phyloP scores from a whole-genome alignment of 2,797 vertebrate species.

The Ctenosaura bakeri region DNA sequence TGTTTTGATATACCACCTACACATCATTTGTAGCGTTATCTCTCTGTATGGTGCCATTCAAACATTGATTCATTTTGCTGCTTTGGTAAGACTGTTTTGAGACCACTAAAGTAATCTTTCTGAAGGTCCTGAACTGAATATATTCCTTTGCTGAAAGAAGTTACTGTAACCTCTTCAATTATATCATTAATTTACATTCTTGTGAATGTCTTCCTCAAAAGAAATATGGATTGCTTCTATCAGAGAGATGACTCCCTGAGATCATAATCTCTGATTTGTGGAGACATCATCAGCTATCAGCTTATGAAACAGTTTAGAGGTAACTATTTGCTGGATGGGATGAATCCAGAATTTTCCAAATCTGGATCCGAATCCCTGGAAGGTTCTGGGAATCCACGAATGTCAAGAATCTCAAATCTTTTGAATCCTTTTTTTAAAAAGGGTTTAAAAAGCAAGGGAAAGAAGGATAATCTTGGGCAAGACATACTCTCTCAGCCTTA shows the following conservation, averaged over 20 bases:
- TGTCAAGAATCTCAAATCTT: too few species aligned
- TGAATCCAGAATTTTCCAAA: too few species aligned
- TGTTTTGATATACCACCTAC: constrained; percentile 32
- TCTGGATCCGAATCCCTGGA: too few species aligned
- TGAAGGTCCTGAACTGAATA: constrained; percentile 17
- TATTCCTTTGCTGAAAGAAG: constrained; percentile 13
- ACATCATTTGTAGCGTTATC: constrained; percentile 39
- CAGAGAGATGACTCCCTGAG: not conserved
- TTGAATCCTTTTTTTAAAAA: too few species aligned
- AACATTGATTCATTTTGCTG: constrained; percentile 26
- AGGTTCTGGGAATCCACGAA: too few species aligned
- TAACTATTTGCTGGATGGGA: not conserved
- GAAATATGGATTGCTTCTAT: constrained; percentile 4
- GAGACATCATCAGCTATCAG: not conserved
- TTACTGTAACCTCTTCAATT: not conserved
- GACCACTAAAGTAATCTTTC: not conserved
- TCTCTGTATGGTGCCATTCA: constrained; percentile 17
- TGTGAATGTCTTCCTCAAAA: not conserved
- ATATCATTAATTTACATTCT: constrained; percentile 16
- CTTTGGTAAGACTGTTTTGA: constrained; percentile 38
- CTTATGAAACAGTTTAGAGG: not conserved
- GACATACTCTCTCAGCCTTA: too few species aligned
- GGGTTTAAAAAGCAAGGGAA: too few species aligned
- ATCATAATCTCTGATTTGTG: not conserved
- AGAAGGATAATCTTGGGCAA: too few species aligned